Conservation (phyloP, 92 coral and sea anemone genomes). For the Nematostella vectensis region DNA sequence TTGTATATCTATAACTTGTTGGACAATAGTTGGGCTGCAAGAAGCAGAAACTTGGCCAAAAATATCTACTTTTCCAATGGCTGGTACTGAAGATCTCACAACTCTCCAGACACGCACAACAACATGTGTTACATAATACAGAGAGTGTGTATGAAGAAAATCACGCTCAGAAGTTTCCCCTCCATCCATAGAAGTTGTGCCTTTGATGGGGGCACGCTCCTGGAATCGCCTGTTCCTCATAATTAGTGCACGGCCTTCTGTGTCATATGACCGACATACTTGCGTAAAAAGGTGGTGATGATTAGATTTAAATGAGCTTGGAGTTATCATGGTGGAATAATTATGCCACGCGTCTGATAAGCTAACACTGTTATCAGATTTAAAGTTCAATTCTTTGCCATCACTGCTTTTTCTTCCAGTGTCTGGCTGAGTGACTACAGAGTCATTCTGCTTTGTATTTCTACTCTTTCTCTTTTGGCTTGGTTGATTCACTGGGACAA, state of each 20-base stretch:
- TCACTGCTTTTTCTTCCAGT: no score
- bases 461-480: no score
- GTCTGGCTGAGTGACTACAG: no score
- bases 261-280: slow-evolving; percentile 49
- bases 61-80: slow-evolving; percentile 68
- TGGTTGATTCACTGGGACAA: no score
- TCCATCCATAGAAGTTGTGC: slow-evolving; percentile 1
- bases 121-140: slow-evolving; percentile 63
- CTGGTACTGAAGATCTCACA: slow-evolving; percentile 70
- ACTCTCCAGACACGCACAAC: slow-evolving; percentile 52
- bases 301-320: slow-evolving; percentile 49
- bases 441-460: no score
- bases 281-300: slow-evolving; percentile 46
- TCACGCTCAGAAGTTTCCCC: slow-evolving; percentile 13
- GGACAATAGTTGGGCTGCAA: slow-evolving; percentile 23
- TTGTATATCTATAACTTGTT: background rate
- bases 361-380: no score
- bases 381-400: no score
- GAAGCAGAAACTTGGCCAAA: slow-evolving; percentile 70
- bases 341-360: no score
- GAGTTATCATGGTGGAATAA: slow-evolving; percentile 18
- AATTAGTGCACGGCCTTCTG: slow-evolving; percentile 44
- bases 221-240: slow-evolving; percentile 47
- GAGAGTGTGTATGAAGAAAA: slow-evolving; percentile 50
- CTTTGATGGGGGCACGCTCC: slow-evolving; percentile 19